Evolutionary conservation across 2,888 invertebrate species (phyloP), one percentile per base, ranked within the genome.

Genomic region (Idaea aversata): DNA sequence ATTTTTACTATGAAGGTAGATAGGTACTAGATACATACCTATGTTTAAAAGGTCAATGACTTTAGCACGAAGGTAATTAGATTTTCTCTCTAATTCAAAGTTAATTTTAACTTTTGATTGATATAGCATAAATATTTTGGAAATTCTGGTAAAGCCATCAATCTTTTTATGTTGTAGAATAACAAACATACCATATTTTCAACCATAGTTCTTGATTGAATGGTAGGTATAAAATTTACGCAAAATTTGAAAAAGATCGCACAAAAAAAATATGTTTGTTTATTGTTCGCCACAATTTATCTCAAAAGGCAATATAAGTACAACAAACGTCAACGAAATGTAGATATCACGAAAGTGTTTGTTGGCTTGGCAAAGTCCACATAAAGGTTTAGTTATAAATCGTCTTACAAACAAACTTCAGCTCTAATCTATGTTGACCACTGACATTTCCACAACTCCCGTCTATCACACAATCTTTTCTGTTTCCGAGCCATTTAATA

Each of bases 401-500:
- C 81, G 76, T 74, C 75, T 76, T 82, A 85, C 86, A 87, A 87
- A 86, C 86, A 87, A 83, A 77, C 76, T 68, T 71, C 74, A 78
- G 83, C 82, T 85, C 82, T 83, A 75, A 78, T 78, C 77, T 74
- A 63, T 70, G 65, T 63, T 57, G 59, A 68, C 72, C 67, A 67
- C 75, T 69, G 72, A 72, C 65, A 70, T 72, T 67, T 72, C 68
- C 72, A 73, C 72, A 81, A 77, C 76, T 77, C 76, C 75, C 73
- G 81, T 78, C 81, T 82, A 87, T 86, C 86, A 82, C 47, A 82
- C 79, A 76, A 85, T 88, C 83, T 87, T 85, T 85, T 83, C 81
- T 83, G 79, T 86, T 91, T 91, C 90, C 86, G 83, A 78, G 67
- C 86, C 88, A 88, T 91, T 91, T 82, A 86, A 84, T 78, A 77